Evolutionary conservation across 92 coral and sea anemone genomes (phyloP).

Genomic region (Paragorgia papillata): DNA sequence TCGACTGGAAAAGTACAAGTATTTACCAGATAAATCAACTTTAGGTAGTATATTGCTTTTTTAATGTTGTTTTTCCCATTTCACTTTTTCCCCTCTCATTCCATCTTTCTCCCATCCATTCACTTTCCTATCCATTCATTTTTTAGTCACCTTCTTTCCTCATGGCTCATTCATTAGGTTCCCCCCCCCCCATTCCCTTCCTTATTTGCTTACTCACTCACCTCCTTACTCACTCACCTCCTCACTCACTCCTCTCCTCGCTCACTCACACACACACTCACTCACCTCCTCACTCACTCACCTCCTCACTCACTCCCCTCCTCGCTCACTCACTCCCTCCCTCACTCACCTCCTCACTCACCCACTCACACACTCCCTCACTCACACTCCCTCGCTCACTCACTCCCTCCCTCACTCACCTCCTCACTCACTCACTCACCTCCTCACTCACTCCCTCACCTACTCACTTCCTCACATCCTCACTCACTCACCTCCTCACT

Average conservation of each 20-base stretch:
- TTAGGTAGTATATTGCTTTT: constrained; percentile 1
- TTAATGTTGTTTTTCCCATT: too few species aligned
- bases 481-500: background rate
- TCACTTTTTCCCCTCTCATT: background rate
- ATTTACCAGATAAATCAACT: constrained; percentile 64
- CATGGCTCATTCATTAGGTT: too few species aligned
- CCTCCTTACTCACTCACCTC: background rate
- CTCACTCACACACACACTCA: background rate
- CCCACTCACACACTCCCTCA: too few species aligned
- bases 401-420: background rate
- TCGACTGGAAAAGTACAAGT: constrained; percentile 83
- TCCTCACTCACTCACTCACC: too few species aligned
- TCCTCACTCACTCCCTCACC: background rate
- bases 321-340: background rate
- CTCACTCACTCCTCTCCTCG: background rate
- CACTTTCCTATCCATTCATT: too few species aligned
- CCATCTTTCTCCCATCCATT: background rate
- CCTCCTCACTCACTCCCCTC: background rate
- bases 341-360: background rate
- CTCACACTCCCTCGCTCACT: background rate
- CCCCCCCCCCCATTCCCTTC: too few species aligned
- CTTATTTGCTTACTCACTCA: too few species aligned
- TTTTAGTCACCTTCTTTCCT: too few species aligned
- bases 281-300: background rate
- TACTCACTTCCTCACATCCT: background rate